These are phyloP conservation scores for Erinaceus europaeus DNA, from an alignment of 2,113 vertebrate species.

Conservation along the genomic window DNA sequence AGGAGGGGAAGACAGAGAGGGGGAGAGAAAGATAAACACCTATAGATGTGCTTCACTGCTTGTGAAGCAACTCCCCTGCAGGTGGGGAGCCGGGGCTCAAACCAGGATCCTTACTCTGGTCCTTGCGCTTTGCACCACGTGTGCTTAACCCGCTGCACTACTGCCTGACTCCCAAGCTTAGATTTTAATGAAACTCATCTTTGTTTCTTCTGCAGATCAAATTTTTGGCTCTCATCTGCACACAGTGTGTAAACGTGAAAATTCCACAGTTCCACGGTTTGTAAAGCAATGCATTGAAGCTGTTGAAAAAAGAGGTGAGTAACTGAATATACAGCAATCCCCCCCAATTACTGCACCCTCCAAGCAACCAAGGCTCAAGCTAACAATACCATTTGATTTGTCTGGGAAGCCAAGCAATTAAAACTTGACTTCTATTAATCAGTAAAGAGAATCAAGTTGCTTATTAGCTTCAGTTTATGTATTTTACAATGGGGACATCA, in stretches of 20 bases:
- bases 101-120: too few relatives aligned
- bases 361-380: slow-evolving; percentile 16
- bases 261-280: slow-evolving; percentile 89
- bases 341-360: not conserved
- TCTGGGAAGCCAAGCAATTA: slow-evolving; percentile 39
- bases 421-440: slow-evolving; percentile 55
- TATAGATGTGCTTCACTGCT: too few relatives aligned
- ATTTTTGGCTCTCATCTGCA: slow-evolving; percentile 93
- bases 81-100: too few relatives aligned
- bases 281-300: slow-evolving; percentile 89
- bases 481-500: slow-evolving; percentile 65
- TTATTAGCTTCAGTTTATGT: slow-evolving; percentile 70
- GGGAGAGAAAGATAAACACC: too few relatives aligned
- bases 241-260: slow-evolving; percentile 90
- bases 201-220: slow-evolving; percentile 86
- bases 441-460: slow-evolving; percentile 54
- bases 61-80: too few relatives aligned
- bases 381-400: slow-evolving; percentile 31
- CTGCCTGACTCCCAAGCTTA: too few relatives aligned
- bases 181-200: slow-evolving; percentile 77
- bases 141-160: too few relatives aligned
- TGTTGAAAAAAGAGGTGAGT: slow-evolving; percentile 92
- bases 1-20: too few relatives aligned
- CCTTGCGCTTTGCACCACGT: too few relatives aligned
- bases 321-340: slow-evolving; percentile 22